phyloP scores from a whole-genome alignment of 2,888 invertebrate genomes.

The Drosophila yooni region DNA sequence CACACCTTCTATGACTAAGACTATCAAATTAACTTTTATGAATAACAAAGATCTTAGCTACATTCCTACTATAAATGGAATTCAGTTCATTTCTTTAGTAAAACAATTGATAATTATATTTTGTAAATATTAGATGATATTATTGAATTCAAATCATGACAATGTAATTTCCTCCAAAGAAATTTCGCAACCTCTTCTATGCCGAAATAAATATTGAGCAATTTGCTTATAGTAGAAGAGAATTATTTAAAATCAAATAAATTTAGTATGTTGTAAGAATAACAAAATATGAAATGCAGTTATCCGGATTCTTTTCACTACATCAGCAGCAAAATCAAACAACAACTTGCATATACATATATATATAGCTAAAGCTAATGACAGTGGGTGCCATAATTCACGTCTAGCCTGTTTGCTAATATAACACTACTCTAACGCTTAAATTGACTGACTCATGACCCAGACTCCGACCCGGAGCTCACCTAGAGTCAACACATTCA shows the following conservation, averaged over 20 bases:
- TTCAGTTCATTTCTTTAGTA: background rate
- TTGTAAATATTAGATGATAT: background rate
- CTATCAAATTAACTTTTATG: background rate
- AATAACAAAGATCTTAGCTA: background rate
- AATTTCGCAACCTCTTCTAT: too few relatives aligned
- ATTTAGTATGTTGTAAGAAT: background rate
- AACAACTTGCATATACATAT: background rate
- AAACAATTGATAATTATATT: background rate
- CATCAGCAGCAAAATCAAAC: background rate
- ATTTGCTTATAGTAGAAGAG: background rate
- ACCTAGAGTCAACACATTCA: constrained; percentile 12
- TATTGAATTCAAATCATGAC: too few relatives aligned
- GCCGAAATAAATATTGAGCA: background rate
- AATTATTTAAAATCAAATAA: too few relatives aligned
- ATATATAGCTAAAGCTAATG: background rate
- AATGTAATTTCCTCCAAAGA: too few relatives aligned
- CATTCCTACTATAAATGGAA: background rate
- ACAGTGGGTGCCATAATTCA: constrained; percentile 37
- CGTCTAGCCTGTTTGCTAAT: constrained; percentile 46
- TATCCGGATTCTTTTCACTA: background rate
- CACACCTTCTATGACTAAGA: background rate
- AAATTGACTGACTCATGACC: constrained; percentile 51
- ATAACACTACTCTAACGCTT: constrained; percentile 54
- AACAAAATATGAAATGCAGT: background rate
- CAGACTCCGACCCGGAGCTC: constrained; percentile 7